Evolutionary conservation across 2,888 invertebrate species (phyloP).

Genomic region (Oscheius sp.): DNA sequence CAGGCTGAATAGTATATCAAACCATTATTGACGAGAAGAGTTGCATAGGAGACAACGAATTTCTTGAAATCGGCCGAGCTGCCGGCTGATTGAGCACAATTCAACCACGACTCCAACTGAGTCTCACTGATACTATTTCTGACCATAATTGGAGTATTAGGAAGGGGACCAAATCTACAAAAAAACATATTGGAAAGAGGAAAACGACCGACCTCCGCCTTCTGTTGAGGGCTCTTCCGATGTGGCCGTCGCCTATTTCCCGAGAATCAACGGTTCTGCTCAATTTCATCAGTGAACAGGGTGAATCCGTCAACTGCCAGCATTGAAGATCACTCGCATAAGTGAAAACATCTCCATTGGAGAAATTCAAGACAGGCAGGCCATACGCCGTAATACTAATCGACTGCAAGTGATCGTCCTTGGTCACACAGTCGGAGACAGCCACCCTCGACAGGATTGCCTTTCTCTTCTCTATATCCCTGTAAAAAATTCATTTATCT

Average conservation of each 20-base stretch:
- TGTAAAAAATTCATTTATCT: no score
- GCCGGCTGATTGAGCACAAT: slow-evolving; percentile 30
- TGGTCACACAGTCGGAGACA: slow-evolving; percentile 49
- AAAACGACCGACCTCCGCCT: slow-evolving; percentile 35
- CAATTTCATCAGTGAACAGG: slow-evolving; percentile 21
- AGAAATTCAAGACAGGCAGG: slow-evolving; percentile 48
- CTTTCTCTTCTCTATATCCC: slow-evolving; percentile 41
- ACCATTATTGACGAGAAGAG: slow-evolving; percentile 28
- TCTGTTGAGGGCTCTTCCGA: slow-evolving; percentile 44
- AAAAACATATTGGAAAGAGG: not conserved
- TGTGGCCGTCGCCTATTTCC: slow-evolving; percentile 38
- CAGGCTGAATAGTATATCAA: not conserved
- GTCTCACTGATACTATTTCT: slow-evolving; percentile 29
- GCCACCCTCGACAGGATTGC: slow-evolving; percentile 40
- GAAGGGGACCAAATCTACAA: slow-evolving; percentile 28
- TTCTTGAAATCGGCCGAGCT: slow-evolving; percentile 25
- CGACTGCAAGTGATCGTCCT: slow-evolving; percentile 34
- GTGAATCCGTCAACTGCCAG: slow-evolving; percentile 35
- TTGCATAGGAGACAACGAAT: slow-evolving; percentile 21
- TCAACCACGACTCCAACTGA: slow-evolving; percentile 38
- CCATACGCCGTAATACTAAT: slow-evolving; percentile 37
- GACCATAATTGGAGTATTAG: slow-evolving; percentile 26
- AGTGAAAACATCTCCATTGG: slow-evolving; percentile 51
- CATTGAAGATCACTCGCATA: slow-evolving; percentile 36
- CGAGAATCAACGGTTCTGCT: slow-evolving; percentile 1